A percentile compares a stretch with the other conserved stretches of the same genome.
phyloP scores from a whole-genome alignment of 1,140 invertebrate genomes.

The Rhagoletis pomonella region DNA sequence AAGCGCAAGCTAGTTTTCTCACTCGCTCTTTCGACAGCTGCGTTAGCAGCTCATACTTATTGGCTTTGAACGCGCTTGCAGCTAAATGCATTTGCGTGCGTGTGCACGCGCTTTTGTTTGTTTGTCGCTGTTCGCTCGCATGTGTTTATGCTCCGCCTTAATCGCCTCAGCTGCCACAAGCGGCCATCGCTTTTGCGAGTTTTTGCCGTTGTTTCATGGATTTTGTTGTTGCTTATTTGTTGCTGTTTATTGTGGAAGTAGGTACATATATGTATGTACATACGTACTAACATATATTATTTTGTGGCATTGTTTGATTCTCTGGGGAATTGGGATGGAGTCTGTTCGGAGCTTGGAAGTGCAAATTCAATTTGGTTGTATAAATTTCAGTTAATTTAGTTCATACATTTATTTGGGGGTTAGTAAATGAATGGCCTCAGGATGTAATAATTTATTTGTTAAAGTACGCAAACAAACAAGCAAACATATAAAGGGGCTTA shows the following conservation, averaged over 20 bases:
- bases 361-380: constrained; percentile 26
- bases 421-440: background rate
- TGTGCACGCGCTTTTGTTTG: background rate
- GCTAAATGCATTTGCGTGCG: background rate
- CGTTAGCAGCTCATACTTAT: background rate
- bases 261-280: background rate
- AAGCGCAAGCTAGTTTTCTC: background rate
- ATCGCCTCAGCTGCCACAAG: background rate
- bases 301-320: background rate
- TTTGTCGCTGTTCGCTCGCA: background rate
- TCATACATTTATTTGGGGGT: background rate
- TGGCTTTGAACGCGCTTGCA: background rate
- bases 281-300: background rate
- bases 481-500: no score
- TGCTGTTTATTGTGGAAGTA: background rate
- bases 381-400: background rate
- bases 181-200: constrained; percentile 30
- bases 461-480: no score
- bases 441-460: constrained; percentile 3
- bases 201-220: background rate
- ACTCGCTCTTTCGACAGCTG: background rate
- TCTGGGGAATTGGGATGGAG: background rate
- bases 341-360: background rate
- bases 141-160: background rate
- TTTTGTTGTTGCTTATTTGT: background rate